phyloP scores from a whole-genome alignment of 1,140 invertebrate species.

The Papilio polytes region DNA sequence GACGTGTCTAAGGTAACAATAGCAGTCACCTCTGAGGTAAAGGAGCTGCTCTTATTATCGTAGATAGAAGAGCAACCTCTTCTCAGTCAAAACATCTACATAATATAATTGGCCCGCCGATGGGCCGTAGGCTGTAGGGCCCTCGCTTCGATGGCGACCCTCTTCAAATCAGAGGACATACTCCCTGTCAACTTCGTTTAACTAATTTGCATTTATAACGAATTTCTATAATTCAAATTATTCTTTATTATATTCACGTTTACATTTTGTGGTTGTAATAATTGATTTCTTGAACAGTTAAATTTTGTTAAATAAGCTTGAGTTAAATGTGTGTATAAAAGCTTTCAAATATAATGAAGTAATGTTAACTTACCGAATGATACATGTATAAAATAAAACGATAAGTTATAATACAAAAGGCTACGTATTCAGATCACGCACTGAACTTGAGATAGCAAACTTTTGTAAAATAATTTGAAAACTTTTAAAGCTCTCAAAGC shows the following conservation, averaged over 20 bases:
- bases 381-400: no score
- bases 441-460: background rate
- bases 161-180: constrained; percentile 62
- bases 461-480: constrained; percentile 13
- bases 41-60: constrained; percentile 50
- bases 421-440: background rate
- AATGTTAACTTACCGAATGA: no score
- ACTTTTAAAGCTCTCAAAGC: background rate
- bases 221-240: constrained; percentile 32
- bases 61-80: constrained; percentile 49
- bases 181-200: constrained; percentile 39
- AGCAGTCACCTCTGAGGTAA: constrained; percentile 41
- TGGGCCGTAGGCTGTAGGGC: constrained; percentile 55
- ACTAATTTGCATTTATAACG: constrained; percentile 48
- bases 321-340: no score
- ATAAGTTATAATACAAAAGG: background rate
- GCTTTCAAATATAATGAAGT: no score
- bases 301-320: no score
- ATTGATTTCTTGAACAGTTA: no score
- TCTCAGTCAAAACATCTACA: constrained; percentile 61
- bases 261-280: no score
- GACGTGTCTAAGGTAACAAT: background rate
- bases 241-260: background rate
- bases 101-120: constrained; percentile 65
- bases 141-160: constrained; percentile 63